These are phyloP conservation scores for Fundulus diaphanus DNA, from an alignment of 2,797 vertebrate genomes.

Conservation along the genomic window DNA sequence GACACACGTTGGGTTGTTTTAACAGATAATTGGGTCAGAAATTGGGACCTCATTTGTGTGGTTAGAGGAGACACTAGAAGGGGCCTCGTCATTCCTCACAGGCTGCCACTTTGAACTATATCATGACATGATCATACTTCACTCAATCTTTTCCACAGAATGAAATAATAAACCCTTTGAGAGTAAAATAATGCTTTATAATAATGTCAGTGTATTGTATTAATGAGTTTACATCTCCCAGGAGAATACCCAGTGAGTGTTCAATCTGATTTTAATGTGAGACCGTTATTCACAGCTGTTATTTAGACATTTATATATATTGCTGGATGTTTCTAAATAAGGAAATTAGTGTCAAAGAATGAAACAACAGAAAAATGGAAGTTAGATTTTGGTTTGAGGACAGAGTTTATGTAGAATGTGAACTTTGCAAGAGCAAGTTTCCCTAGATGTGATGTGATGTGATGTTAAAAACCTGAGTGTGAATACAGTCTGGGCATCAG, in stretches of 20 bases:
- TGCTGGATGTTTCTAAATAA: constrained; percentile 34
- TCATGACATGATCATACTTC: not conserved
- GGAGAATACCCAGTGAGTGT: not conserved
- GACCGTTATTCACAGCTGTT: not conserved
- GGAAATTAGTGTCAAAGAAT: constrained; percentile 48
- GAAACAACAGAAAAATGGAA: constrained; percentile 52
- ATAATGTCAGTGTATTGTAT: not conserved
- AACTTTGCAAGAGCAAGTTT: not conserved
- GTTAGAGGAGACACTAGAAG: not conserved
- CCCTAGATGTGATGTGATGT: not conserved
- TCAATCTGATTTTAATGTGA: not conserved
- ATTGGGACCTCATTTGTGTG: not conserved
- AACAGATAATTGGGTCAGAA: not conserved
- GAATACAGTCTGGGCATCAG: not conserved
- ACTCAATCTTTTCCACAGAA: not conserved
- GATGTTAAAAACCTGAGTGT: not conserved
- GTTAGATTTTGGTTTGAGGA: constrained; percentile 13
- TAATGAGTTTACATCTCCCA: not conserved
- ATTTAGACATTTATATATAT: not conserved
- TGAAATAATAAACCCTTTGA: not conserved
- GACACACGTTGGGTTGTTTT: not conserved
- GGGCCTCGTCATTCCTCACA: not conserved
- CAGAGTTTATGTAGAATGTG: not conserved
- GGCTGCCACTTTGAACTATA: not conserved
- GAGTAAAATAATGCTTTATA: not conserved